A percentile compares a stretch with the other conserved stretches of the same genome.
These are phyloP conservation scores for Athalia circularis DNA, from an alignment of 2,888 invertebrate genomes.

Conservation along the genomic window DNA sequence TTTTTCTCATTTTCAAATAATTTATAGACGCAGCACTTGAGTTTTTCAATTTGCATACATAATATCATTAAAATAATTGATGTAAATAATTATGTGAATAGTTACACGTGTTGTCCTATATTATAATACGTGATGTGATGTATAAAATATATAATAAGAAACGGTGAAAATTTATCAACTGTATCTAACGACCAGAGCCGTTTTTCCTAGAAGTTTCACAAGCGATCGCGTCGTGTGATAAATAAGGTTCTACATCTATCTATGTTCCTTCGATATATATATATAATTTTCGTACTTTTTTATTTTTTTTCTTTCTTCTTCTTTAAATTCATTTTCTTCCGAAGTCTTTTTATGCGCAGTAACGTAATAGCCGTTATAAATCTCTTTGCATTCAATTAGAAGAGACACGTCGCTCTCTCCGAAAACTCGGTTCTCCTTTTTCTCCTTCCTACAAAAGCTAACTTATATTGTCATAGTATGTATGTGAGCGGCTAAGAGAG, in stretches of 20 bases:
- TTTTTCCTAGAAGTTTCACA: neutral
- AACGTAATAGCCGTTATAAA: constrained; percentile 57
- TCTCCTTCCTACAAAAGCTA: constrained; percentile 40
- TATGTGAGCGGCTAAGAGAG: constrained; percentile 7
- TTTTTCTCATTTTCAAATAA: too few species aligned
- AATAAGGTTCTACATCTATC: constrained; percentile 25
- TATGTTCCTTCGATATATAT: constrained; percentile 18
- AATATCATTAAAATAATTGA: too few species aligned
- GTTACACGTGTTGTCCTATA: too few species aligned
- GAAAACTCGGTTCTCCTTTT: constrained; percentile 39
- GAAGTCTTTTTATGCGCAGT: constrained; percentile 10
- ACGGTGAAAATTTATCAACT: neutral
- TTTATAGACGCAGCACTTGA: too few species aligned
- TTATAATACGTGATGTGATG: neutral
- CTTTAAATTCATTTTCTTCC: constrained; percentile 1
- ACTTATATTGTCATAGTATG: constrained; percentile 40
- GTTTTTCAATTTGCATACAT: too few species aligned
- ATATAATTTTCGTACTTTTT: neutral
- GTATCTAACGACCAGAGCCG: neutral
- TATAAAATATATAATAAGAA: neutral
- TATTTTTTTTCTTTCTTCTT: constrained; percentile 12
- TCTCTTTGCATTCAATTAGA: constrained; percentile 66
- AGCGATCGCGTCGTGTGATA: constrained; percentile 1
- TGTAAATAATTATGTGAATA: too few species aligned
- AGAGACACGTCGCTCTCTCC: constrained; percentile 56